Base-by-base conservation (phyloP, 2,888 invertebrate species). In the Seira musarum region DNA sequence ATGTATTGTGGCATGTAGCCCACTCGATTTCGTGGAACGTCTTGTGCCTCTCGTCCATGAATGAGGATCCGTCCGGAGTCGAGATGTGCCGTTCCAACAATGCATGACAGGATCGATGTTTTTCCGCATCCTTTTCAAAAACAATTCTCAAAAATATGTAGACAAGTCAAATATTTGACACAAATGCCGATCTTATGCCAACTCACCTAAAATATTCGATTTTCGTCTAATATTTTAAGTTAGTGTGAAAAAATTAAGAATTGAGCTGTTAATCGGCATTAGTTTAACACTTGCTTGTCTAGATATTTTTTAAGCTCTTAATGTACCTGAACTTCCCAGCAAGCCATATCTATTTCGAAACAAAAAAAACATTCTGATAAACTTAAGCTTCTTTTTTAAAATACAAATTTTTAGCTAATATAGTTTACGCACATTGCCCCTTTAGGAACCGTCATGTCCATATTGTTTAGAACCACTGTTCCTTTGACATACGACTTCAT, bases 381-480 rank as follows among this genome's bases (percentile, higher is more conserved):
- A 19, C 30, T 5, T 30, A 2, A 63, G 5, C 5, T 22, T 21
- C 64, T 22, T 21, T 13, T 19, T 21, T 49, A 40, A 19, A n/a
- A 19, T 30, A 15, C 15, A 60, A 30, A 30, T 30, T n/a, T n/a
- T n/a, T n/a, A n/a, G n/a, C n/a, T 30, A 30, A 30, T 30, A 5
- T 8, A 30, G n/a, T 24, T 25, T 17, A 93, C 95, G 95, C 90
- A 97, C 96, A 97, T 97, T 85, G 96, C 95, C 87, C 97, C 97
- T 89, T 95, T 95, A 86, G 94, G 94, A 83, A 97, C 97, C 75
- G 96, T 96, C 95, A 97, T 96, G 90, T 94, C 95, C 83, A 97
- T 92, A 89, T 96, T 94, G 88, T 93, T 94, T 83, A 97, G 91
- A 63, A 96, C 96, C 86, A 94, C 94, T 89, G 95, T 94, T 77